Percentiles rank a stretch among this genome's conserved stretches.
These are phyloP conservation scores for Tyto alba DNA, from an alignment of 2,113 vertebrate genomes.

Conservation along the genomic window DNA sequence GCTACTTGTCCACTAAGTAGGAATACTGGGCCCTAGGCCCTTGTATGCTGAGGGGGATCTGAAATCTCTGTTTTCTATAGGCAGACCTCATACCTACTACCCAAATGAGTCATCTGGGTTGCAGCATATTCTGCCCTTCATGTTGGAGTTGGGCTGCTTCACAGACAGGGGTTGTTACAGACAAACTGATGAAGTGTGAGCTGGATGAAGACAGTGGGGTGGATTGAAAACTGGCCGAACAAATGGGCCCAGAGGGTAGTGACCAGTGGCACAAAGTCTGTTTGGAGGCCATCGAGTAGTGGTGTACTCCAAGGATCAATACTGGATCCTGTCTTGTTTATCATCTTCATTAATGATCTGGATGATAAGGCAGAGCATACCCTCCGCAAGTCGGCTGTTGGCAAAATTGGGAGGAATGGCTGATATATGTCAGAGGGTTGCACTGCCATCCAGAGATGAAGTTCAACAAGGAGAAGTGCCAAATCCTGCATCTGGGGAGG, in stretches of 20 bases:
- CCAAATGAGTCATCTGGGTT: neutral
- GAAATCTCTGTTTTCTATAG: neutral
- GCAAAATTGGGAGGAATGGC: neutral
- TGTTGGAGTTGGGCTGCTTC: neutral
- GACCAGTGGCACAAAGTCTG: neutral
- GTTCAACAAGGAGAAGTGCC: neutral
- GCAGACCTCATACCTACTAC: neutral
- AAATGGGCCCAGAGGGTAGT: neutral
- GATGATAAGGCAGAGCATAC: neutral
- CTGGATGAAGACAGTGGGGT: neutral
- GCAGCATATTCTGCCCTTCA: neutral
- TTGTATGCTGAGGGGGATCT: neutral
- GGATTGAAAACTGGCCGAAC: neutral
- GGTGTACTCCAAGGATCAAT: neutral
- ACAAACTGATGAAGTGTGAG: accelerated
- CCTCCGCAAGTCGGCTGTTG: neutral
- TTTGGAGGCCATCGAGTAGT: neutral
- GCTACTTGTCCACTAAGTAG: neutral
- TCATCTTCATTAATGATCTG: neutral
- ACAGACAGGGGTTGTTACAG: neutral
- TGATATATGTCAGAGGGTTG: neutral
- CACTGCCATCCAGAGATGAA: neutral
- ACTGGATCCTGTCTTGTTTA: neutral
- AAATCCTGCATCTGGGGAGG: neutral
- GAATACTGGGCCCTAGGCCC: neutral